Conservation (phyloP, 1,140 invertebrate genomes). For the Meloidogyne floridensis region DNA sequence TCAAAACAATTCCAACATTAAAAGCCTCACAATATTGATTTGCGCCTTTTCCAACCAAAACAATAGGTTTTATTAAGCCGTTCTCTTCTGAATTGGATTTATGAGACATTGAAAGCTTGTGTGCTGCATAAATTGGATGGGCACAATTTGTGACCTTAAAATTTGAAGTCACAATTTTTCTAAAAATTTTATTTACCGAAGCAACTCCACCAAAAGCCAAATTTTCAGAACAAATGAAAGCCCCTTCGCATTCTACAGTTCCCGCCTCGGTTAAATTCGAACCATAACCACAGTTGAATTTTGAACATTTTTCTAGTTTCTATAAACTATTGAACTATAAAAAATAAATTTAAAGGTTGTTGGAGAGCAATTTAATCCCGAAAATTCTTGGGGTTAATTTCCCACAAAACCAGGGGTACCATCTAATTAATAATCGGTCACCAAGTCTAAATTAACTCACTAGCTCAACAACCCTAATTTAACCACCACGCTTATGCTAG, state of each 20-base stretch:
- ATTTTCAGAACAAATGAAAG: conserved; percentile 42
- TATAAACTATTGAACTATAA: neutral
- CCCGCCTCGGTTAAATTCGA: conserved; percentile 47
- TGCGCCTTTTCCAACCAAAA: conserved; percentile 43
- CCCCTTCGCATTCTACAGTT: conserved; percentile 49
- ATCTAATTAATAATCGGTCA: too few species aligned
- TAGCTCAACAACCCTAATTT: too few species aligned
- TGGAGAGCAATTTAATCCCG: too few species aligned
- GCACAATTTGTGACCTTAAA: conserved; percentile 35
- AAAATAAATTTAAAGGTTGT: too few species aligned
- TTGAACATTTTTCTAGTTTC: conserved; percentile 38
- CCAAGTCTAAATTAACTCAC: too few species aligned
- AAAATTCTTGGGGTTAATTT: too few species aligned
- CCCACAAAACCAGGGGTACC: too few species aligned
- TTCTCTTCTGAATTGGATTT: neutral
- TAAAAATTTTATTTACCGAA: conserved; percentile 22
- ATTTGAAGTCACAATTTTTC: neutral
- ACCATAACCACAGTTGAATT: conserved; percentile 46
- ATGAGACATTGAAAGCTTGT: conserved; percentile 9
- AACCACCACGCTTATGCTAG: too few species aligned
- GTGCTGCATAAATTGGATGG: conserved; percentile 28
- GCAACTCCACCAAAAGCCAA: conserved; percentile 48
- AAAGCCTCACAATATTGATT: conserved; percentile 29
- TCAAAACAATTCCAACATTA: conserved; percentile 29
- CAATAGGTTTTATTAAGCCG: conserved; percentile 36